A percentile compares a stretch with the other conserved stretches of the same genome.
These are phyloP conservation scores for Aquatica leii DNA, from an alignment of 2,888 invertebrate genomes.

Conservation along the genomic window DNA sequence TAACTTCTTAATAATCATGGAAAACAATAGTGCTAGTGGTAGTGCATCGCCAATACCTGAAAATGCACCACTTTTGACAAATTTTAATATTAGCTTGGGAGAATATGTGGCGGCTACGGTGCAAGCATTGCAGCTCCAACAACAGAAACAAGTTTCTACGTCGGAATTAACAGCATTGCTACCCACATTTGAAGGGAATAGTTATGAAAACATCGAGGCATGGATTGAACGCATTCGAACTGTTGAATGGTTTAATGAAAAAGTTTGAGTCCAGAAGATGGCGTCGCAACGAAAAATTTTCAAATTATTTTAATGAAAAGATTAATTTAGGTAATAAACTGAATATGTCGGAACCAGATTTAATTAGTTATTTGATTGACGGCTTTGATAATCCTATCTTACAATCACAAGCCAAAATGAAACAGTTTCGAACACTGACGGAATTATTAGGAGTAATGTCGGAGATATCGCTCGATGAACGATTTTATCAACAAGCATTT, in stretches of 20 bases:
- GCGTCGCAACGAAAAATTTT: not conserved
- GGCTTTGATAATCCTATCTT: not conserved
- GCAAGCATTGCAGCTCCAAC: too few species aligned
- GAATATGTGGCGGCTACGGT: too few species aligned
- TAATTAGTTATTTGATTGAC: not conserved
- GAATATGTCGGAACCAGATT: not conserved
- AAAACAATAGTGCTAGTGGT: too few species aligned
- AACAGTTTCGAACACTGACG: not conserved
- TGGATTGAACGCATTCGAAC: not conserved
- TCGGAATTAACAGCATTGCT: not conserved
- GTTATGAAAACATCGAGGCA: not conserved
- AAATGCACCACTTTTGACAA: too few species aligned
- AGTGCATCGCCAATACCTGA: too few species aligned
- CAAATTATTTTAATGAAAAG: not conserved
- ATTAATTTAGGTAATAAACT: not conserved
- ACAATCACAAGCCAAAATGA: conserved; percentile 1
- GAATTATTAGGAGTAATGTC: not conserved
- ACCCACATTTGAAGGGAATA: not conserved
- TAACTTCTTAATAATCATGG: too few species aligned
- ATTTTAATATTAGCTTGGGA: too few species aligned
- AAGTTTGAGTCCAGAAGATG: not conserved
- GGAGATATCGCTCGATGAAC: not conserved
- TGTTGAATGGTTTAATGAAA: not conserved
- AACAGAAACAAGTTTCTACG: too few species aligned
- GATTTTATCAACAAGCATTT: not conserved